phyloP scores from a whole-genome alignment of 2,888 invertebrate genomes.

The Sphecodes monilicornis region DNA sequence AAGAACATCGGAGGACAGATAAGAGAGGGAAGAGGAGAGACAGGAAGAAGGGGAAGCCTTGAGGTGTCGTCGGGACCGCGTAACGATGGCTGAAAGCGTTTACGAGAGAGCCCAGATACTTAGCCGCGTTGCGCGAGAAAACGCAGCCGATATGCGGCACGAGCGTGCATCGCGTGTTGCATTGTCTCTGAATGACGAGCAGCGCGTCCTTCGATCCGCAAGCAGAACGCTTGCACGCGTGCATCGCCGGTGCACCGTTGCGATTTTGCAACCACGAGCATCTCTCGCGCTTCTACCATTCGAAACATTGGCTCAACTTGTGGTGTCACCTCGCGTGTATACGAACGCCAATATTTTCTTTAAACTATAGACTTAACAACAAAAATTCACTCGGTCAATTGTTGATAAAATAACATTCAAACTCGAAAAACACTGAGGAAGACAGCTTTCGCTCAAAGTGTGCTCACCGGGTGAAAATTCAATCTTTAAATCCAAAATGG shows the following conservation, averaged over 20 bases:
- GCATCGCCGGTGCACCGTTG: neutral
- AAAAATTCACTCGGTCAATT: too few species aligned
- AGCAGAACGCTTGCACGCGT: slow-evolving; percentile 17
- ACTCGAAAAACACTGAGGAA: too few species aligned
- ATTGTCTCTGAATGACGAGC: slow-evolving; percentile 65
- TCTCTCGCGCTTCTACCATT: neutral
- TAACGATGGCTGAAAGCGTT: slow-evolving; percentile 55
- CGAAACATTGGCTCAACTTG: neutral
- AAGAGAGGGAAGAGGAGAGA: slow-evolving; percentile 16
- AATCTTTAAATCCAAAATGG: too few species aligned
- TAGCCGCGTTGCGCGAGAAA: slow-evolving; percentile 46
- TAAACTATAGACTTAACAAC: too few species aligned
- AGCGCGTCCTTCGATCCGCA: slow-evolving; percentile 62
- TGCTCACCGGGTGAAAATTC: too few species aligned
- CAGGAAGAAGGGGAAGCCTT: slow-evolving; percentile 46
- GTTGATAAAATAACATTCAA: too few species aligned
- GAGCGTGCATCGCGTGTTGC: slow-evolving; percentile 43
- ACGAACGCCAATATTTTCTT: too few species aligned
- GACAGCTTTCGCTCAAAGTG: too few species aligned
- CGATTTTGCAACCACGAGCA: neutral
- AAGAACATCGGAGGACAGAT: neutral
- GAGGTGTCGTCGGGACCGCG: slow-evolving; percentile 59
- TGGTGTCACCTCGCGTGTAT: neutral
- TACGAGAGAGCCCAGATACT: slow-evolving; percentile 21
- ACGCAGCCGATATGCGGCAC: slow-evolving; percentile 33